A percentile compares a stretch with the other conserved stretches of the same genome.
Evolutionary conservation across 1,140 invertebrate genomes (phyloP).

Genomic region (Cyphomyrmex costatus): DNA sequence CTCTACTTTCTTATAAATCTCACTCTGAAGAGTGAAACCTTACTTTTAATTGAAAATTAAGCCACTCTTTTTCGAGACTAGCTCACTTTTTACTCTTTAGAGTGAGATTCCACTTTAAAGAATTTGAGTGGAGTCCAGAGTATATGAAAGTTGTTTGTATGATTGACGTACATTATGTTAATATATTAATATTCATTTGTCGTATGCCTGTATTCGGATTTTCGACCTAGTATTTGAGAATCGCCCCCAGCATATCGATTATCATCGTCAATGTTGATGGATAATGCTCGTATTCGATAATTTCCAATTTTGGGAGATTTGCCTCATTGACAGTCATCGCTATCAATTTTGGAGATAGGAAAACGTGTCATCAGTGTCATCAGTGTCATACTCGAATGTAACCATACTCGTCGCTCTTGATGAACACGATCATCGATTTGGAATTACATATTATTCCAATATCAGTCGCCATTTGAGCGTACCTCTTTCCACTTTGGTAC

Average conservation of each 20-base stretch:
- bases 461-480: not conserved
- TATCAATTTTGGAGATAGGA: constrained; percentile 49
- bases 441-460: constrained; percentile 53
- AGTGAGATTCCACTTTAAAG: no score
- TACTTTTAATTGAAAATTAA: no score
- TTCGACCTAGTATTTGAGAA: constrained; percentile 22
- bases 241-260: constrained; percentile 22
- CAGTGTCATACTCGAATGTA: no score
- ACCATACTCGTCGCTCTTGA: constrained; percentile 9
- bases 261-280: constrained; percentile 46
- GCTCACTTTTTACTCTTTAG: no score
- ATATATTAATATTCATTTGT: constrained; percentile 9
- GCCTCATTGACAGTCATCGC: constrained; percentile 48
- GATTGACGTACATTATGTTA: not conserved
- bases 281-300: constrained; percentile 27
- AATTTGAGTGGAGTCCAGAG: no score
- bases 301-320: constrained; percentile 28
- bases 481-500: not conserved
- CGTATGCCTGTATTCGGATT: not conserved
- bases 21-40: no score
- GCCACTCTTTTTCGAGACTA: no score
- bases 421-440: constrained; percentile 27
- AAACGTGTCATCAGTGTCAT: constrained; percentile 36
- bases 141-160: not conserved
- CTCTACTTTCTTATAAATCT: no score